phyloP scores from a whole-genome alignment of 1,140 invertebrate species.

The Mamestra configurata region DNA sequence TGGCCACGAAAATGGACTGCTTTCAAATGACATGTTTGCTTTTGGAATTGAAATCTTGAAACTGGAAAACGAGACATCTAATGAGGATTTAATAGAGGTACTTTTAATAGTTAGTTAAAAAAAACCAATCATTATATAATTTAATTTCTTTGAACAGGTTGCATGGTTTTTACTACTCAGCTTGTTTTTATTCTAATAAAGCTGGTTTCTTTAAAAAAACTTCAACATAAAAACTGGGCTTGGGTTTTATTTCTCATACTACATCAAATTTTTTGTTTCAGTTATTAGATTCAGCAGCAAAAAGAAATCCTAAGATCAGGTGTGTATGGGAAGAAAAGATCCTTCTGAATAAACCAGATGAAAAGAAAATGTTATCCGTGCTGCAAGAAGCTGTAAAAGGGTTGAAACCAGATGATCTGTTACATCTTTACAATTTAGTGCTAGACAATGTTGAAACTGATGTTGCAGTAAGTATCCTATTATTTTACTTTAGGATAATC shows the following conservation, averaged over 20 bases:
- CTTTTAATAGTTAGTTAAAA: neutral
- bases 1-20: conserved; percentile 75
- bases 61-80: conserved; percentile 66
- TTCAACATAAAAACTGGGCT: too few relatives aligned
- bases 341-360: conserved; percentile 70
- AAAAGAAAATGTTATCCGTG: conserved; percentile 70
- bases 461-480: conserved; percentile 68
- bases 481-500: neutral
- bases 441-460: conserved; percentile 75
- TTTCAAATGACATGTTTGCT: conserved; percentile 78
- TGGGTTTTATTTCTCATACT: too few relatives aligned
- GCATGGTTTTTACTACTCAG: too few relatives aligned
- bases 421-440: conserved; percentile 74
- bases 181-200: too few relatives aligned
- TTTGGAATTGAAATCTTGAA: conserved; percentile 80
- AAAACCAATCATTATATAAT: too few relatives aligned
- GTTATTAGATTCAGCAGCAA: conserved; percentile 73
- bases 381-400: conserved; percentile 74
- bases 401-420: conserved; percentile 70
- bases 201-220: too few relatives aligned
- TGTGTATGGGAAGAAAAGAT: conserved; percentile 79
- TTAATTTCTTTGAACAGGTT: too few relatives aligned
- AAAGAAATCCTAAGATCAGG: conserved; percentile 68
- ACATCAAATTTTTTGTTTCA: conserved; percentile 57
- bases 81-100: conserved; percentile 74